Conservation (phyloP, 2,888 invertebrate genomes). For the Leptopilina syphax region DNA sequence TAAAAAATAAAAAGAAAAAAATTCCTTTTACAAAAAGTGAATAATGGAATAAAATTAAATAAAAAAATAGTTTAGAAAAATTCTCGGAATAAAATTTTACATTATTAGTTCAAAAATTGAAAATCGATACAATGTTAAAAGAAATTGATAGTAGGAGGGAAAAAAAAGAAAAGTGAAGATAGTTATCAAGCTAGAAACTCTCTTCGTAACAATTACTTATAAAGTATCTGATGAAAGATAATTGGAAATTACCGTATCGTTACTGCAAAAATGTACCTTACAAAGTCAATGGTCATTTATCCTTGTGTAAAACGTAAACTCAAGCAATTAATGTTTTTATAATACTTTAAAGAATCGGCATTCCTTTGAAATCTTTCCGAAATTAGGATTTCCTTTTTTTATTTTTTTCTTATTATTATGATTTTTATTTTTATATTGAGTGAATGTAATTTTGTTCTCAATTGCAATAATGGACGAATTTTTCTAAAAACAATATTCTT, state of each 20-base stretch:
- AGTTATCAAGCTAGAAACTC: not conserved
- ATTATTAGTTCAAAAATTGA: not conserved
- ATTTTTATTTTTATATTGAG: not conserved
- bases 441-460: conserved; percentile 5
- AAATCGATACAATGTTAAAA: not conserved
- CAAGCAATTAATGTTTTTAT: conserved; percentile 23
- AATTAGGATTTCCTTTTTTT: conserved; percentile 4
- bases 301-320: conserved; percentile 14
- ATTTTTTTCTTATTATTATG: conserved; percentile 1
- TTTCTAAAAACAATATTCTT: conserved; percentile 3
- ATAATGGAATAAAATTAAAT: no score
- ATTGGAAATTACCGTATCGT: conserved; percentile 50
- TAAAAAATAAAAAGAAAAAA: no score
- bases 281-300: conserved; percentile 23
- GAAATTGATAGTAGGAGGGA: not conserved
- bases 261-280: conserved; percentile 48
- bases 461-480: not conserved
- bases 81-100: no score
- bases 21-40: no score
- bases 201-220: not conserved
- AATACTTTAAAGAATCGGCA: conserved; percentile 22
- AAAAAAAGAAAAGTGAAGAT: not conserved
- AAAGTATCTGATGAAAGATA: conserved; percentile 42
- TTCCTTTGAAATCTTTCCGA: conserved; percentile 2
- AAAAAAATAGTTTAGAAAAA: no score